Evolutionary conservation across 2,797 vertebrate species (phyloP).

Genomic region (Poeciliopsis presidionis): DNA sequence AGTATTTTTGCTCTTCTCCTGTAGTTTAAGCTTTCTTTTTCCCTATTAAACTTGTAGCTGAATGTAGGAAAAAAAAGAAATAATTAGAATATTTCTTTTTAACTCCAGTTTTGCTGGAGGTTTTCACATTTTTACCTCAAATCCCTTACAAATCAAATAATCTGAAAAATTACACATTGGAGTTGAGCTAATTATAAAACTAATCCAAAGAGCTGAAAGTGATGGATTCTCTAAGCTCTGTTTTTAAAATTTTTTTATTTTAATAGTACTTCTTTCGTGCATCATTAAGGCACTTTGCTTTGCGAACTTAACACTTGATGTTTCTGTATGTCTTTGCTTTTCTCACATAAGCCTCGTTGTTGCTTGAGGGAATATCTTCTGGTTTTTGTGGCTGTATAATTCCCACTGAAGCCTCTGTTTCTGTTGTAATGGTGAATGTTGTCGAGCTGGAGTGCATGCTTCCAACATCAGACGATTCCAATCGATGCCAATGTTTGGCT

Average conservation of each 20-base stretch:
- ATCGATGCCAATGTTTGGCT: constrained; percentile 33
- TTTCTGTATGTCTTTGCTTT: constrained; percentile 49
- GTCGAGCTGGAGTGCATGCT: constrained; percentile 44
- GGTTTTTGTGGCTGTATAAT: constrained; percentile 25
- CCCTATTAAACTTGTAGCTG: constrained; percentile 6
- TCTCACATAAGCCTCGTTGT: constrained; percentile 24
- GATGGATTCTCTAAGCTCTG: constrained; percentile 1
- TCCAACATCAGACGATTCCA: constrained; percentile 33
- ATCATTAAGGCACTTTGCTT: constrained; percentile 52
- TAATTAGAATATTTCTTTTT: not conserved
- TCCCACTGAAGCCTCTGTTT: constrained; percentile 33
- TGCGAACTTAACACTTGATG: constrained; percentile 49
- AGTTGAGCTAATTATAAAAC: not conserved
- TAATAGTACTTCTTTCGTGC: constrained; percentile 32
- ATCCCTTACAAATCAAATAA: not conserved
- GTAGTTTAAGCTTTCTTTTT: not conserved
- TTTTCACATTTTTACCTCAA: not conserved
- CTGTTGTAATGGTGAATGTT: constrained; percentile 27
- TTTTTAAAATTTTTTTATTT: constrained; percentile 1
- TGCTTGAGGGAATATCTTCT: constrained; percentile 19
- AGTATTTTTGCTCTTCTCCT: not conserved
- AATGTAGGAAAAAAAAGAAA: constrained; percentile 7
- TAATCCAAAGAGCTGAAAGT: not conserved
- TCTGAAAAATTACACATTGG: not conserved
- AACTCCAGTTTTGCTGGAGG: not conserved